These are phyloP conservation scores for Drosophila rhopaloa DNA, from an alignment of 1,140 invertebrate species.

Conservation along the genomic window DNA sequence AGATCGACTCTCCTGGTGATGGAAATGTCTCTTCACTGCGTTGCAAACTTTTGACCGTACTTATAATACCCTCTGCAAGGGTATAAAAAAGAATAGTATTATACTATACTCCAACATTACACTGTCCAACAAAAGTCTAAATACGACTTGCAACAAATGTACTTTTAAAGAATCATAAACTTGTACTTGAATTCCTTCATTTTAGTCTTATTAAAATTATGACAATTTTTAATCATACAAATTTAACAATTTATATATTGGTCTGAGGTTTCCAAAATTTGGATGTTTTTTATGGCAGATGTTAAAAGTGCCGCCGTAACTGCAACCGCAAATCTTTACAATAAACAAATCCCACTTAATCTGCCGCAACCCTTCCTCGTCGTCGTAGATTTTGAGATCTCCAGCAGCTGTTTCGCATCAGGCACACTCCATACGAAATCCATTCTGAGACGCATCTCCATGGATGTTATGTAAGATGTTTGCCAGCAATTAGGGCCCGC, in stretches of 20 bases:
- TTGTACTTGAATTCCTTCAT: no score
- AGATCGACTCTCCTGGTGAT: no score
- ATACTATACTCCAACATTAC: no score
- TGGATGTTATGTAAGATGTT: conserved; percentile 69
- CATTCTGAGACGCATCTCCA: conserved; percentile 50
- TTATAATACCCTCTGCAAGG: no score
- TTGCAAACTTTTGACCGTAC: no score
- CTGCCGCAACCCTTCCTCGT: conserved; percentile 64
- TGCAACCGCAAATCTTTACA: conserved; percentile 71
- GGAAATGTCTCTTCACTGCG: no score
- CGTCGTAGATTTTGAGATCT: conserved; percentile 14
- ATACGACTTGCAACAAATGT: no score
- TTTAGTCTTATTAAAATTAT: no score
- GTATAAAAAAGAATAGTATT: no score
- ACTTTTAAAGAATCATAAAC: no score
- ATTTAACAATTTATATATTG: not conserved
- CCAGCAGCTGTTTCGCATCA: conserved; percentile 68
- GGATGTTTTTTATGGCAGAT: conserved; percentile 25
- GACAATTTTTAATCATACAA: no score
- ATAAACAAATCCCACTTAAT: conserved; percentile 58
- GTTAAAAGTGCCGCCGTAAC: conserved; percentile 5
- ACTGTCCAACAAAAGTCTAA: no score
- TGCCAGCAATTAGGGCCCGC: conserved; percentile 64
- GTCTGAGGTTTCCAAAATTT: not conserved
- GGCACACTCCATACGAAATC: conserved; percentile 72